A percentile compares a stretch with the other conserved stretches of the same genome.
Evolutionary conservation across 2,797 vertebrate species (phyloP).

Genomic region (Amniataba percoides): DNA sequence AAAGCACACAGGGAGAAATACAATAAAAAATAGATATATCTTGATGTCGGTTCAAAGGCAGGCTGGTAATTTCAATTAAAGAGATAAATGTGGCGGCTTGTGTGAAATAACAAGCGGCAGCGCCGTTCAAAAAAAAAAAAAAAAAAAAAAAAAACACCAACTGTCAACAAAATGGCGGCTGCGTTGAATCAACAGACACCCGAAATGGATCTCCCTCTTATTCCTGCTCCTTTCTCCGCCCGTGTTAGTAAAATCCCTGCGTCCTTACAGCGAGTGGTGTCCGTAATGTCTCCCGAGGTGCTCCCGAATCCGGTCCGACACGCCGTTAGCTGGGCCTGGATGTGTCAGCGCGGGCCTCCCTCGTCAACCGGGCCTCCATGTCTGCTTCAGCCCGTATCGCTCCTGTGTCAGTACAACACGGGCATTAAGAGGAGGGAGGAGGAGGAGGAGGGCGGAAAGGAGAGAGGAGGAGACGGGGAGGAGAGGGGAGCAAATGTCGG

Average conservation of each 20-base stretch:
- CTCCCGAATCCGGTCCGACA: constrained; percentile 73
- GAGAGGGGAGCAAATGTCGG: constrained; percentile 78
- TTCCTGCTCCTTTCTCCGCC: constrained; percentile 62
- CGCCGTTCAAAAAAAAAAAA: constrained; percentile 30
- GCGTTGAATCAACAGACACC: constrained; percentile 90
- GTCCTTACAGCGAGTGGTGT: constrained; percentile 71
- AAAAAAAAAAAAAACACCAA: constrained; percentile 76
- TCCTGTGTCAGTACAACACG: constrained; percentile 89
- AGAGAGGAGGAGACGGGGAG: constrained; percentile 47
- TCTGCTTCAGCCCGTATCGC: constrained; percentile 88
- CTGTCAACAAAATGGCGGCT: constrained; percentile 92
- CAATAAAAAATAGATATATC: constrained; percentile 12
- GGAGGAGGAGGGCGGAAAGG: constrained; percentile 55
- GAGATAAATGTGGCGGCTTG: background rate
- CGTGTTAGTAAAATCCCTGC: constrained; percentile 46
- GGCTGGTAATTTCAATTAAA: constrained; percentile 14
- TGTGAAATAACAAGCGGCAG: constrained; percentile 73
- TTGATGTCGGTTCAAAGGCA: constrained; percentile 13
- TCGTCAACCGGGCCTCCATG: constrained; percentile 89
- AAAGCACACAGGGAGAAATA: constrained; percentile 19
- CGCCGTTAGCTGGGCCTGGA: constrained; percentile 82
- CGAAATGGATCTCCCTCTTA: constrained; percentile 88
- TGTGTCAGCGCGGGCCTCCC: constrained; percentile 85
- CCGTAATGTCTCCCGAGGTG: constrained; percentile 73
- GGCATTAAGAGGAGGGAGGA: constrained; percentile 80